A percentile compares a stretch with the other conserved stretches of the same genome.
Conservation (phyloP, 2,797 vertebrate species). For the Crenuchus spilurus region DNA sequence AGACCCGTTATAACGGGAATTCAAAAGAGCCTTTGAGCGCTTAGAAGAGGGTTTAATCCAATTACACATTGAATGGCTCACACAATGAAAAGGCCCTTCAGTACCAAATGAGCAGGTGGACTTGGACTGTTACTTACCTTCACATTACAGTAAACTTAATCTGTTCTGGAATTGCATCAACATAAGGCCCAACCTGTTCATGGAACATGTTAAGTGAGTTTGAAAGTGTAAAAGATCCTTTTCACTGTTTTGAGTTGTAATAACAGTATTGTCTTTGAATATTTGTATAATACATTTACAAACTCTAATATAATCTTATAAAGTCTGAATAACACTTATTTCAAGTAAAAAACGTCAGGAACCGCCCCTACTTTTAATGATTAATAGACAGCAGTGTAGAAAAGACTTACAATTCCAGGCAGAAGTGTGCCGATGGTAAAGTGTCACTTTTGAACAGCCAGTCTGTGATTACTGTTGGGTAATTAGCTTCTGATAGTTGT, state of each 20-base stretch:
- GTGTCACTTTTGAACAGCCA: too few relatives aligned
- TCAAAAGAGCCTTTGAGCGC: background rate
- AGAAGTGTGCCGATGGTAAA: too few relatives aligned
- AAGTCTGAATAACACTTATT: too few relatives aligned
- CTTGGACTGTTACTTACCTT: background rate
- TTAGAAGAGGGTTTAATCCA: conserved; percentile 1
- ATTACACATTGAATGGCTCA: background rate
- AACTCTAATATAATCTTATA: background rate
- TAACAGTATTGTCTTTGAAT: background rate
- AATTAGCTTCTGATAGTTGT: too few relatives aligned
- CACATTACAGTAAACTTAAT: background rate
- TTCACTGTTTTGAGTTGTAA: background rate
- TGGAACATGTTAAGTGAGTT: background rate
- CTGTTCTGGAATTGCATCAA: background rate
- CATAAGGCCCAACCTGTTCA: background rate
- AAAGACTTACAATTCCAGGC: too few relatives aligned
- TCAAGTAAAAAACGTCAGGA: too few relatives aligned
- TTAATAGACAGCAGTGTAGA: too few relatives aligned
- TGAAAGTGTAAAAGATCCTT: background rate
- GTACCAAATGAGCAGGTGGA: background rate
- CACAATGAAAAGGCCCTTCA: background rate
- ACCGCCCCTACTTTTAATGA: too few relatives aligned
- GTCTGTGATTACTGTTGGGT: too few relatives aligned
- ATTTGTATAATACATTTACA: background rate
- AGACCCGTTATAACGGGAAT: background rate